Percentiles rank a stretch among this genome's conserved stretches.
Evolutionary conservation across 2,797 vertebrate species (phyloP).

Genomic region (Cirrhinus molitorella): DNA sequence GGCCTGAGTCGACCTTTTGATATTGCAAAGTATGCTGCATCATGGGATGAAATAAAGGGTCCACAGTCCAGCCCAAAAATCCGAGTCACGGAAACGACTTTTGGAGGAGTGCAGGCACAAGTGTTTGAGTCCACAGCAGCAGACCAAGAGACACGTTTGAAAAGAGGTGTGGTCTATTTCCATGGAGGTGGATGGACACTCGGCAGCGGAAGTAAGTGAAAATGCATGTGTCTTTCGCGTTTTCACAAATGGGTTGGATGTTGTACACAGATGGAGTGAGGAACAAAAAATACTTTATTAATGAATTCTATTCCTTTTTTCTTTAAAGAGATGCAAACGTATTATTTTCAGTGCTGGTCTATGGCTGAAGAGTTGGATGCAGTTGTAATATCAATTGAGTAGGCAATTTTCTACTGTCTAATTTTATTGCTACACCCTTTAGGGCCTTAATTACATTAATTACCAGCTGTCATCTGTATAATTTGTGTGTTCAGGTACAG

Average conservation of each 20-base stretch:
- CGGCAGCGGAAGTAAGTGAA: conserved; percentile 84
- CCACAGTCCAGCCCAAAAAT: conserved; percentile 77
- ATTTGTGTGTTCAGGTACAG: conserved; percentile 83
- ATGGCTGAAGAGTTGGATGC: conserved; percentile 91
- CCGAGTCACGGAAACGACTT: conserved; percentile 82
- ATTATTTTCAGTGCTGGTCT: conserved; percentile 86
- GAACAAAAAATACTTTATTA: not conserved
- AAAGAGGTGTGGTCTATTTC: conserved; percentile 87
- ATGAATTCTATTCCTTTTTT: conserved; percentile 7
- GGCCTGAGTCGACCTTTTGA: conserved; percentile 86
- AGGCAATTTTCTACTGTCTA: not conserved
- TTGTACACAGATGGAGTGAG: not conserved
- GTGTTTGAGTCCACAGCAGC: conserved; percentile 83
- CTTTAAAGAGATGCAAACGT: conserved; percentile 86
- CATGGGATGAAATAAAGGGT: conserved; percentile 82
- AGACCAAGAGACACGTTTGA: conserved; percentile 66
- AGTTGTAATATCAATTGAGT: conserved; percentile 94
- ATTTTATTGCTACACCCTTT: not conserved
- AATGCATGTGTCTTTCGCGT: not conserved
- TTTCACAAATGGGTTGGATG: not conserved
- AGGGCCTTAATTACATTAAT: not conserved
- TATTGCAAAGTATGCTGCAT: conserved; percentile 84
- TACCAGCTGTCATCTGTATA: not conserved
- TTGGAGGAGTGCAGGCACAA: conserved; percentile 86
- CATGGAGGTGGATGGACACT: conserved; percentile 96